These are phyloP conservation scores for Troglohyphantes excavatus DNA, from an alignment of 2,888 invertebrate genomes.

Conservation along the genomic window DNA sequence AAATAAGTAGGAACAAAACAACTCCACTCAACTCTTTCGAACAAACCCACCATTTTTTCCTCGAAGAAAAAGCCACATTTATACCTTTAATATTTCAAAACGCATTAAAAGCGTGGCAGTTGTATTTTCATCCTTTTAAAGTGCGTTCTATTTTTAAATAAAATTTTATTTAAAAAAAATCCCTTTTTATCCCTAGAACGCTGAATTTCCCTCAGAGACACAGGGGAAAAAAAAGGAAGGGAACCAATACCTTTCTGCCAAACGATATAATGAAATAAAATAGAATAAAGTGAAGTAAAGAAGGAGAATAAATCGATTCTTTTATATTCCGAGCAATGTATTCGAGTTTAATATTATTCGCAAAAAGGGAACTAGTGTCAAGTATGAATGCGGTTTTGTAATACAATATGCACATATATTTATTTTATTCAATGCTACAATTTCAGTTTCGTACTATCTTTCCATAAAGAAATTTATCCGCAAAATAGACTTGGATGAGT, in stretches of 20 bases:
- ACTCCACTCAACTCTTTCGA: neutral
- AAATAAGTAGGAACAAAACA: conserved; percentile 4
- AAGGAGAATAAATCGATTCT: conserved; percentile 33
- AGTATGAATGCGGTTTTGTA: neutral
- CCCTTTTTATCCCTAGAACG: neutral
- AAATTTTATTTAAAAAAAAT: neutral
- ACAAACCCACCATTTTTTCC: neutral
- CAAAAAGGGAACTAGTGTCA: neutral
- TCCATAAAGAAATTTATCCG: too few species aligned
- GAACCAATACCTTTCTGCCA: conserved; percentile 18
- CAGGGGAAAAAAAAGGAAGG: neutral
- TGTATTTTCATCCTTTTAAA: too few species aligned
- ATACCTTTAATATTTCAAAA: conserved; percentile 9
- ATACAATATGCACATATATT: conserved; percentile 1
- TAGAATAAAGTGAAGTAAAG: conserved; percentile 5
- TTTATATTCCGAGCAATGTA: conserved; percentile 7
- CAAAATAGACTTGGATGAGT: too few species aligned
- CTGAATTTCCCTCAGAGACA: neutral
- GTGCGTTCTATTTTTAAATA: too few species aligned
- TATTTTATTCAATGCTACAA: neutral
- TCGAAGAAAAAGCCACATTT: conserved; percentile 2
- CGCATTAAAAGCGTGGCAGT: neutral
- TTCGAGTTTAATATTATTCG: conserved; percentile 21
- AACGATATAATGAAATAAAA: conserved; percentile 37
- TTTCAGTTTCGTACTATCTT: too few species aligned